These are phyloP conservation scores for Euleptes europaea DNA, from an alignment of 2,113 vertebrate genomes.

Conservation along the genomic window DNA sequence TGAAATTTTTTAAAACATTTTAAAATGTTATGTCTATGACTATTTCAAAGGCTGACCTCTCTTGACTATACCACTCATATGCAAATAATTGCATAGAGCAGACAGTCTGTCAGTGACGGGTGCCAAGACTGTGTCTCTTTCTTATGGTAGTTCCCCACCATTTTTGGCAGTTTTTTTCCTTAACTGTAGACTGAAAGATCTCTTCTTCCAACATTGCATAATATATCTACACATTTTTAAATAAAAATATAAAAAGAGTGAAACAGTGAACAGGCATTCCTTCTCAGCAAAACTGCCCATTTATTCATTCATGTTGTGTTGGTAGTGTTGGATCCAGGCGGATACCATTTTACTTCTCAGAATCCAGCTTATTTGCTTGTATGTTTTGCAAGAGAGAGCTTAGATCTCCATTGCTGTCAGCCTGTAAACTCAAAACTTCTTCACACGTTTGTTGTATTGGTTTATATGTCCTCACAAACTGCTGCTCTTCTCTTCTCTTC, in stretches of 20 bases:
- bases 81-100: background rate
- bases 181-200: background rate
- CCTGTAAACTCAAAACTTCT: conserved; percentile 3
- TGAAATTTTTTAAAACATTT: background rate
- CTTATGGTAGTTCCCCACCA: background rate
- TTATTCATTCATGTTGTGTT: background rate
- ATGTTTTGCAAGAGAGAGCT: background rate
- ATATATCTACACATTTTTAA: background rate
- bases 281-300: background rate
- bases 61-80: background rate
- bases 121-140: background rate
- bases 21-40: background rate
- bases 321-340: no score
- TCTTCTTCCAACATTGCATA: background rate
- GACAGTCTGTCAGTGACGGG: background rate
- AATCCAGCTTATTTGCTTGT: background rate
- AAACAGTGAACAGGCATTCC: background rate
- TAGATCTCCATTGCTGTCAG: background rate
- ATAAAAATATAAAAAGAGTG: background rate
- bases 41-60: background rate
- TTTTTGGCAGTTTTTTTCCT: background rate
- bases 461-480: conserved; percentile 11
- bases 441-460: background rate
- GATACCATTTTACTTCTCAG: background rate
- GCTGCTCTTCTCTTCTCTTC: conserved; percentile 62